Evolutionary conservation across 2,113 vertebrate species (phyloP), one percentile per base, ranked within the genome.

Genomic region (Percina caprodes): DNA sequence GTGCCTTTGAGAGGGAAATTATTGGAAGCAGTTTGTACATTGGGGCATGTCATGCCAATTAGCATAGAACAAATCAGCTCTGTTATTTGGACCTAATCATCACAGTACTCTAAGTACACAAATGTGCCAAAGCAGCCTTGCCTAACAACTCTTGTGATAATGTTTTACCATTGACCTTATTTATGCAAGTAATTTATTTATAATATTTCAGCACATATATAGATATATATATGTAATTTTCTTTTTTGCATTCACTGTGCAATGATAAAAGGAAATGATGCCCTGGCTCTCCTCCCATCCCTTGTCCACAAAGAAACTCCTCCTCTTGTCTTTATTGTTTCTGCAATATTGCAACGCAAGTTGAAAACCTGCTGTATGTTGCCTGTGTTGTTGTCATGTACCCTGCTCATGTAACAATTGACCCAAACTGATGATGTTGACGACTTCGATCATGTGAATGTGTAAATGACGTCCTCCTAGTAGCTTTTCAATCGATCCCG

Each of bases 61-160:
- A n/a, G n/a, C n/a, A n/a, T 71, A 16, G 8, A 62, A 71, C 16
- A 76, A 42, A 70, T 26, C 14, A 54, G 65, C 30, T 35, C 26
- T 52, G 69, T 71, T 70, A 45, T 85, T 75, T 46, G 63, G 72
- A 80, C 62, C 69, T 67, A 67, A 52, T 76, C 74, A 65, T 84
- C 66, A 56, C 55, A 69, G 68, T 86, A 78, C 72, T 86, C 69
- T 85, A 54, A 60, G 76, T 75, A 39, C 35, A 59, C 69, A 86
- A 60, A 79, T 75, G 85, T 90, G 91, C 88, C 89, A 92, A 89
- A 92, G 81, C 76, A 73, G 58, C 78, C 86, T 86, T 68, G 66
- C 56, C 49, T 76, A 72, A 68, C 35, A 70, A 77, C 73, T 86
- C 49, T 65, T 76, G 55, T 69, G 24, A 21, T 46, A 35, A 75